Conservation (phyloP, 2,888 invertebrate genomes). For the Ophion costatus region DNA sequence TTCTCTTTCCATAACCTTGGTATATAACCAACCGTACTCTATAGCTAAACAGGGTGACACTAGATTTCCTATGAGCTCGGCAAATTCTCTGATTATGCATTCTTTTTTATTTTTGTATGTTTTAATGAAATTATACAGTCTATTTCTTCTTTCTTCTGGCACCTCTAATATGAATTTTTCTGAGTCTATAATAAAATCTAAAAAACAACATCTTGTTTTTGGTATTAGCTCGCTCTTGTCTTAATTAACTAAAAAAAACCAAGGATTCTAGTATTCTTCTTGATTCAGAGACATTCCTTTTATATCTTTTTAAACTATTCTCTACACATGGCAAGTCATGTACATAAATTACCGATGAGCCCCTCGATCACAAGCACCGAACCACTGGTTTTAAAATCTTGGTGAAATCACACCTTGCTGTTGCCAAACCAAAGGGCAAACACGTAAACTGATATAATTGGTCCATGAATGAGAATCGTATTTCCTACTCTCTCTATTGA, state of each 20-base stretch:
- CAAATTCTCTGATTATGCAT: constrained; percentile 50
- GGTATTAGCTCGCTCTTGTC: constrained; percentile 6
- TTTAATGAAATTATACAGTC: not conserved
- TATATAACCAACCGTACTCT: constrained; percentile 51
- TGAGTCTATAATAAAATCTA: constrained; percentile 39
- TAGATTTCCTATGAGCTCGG: constrained; percentile 54
- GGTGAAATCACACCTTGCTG: constrained; percentile 49
- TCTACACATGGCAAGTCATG: constrained; percentile 40
- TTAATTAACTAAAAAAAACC: constrained; percentile 42
- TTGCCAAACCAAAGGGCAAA: no score
- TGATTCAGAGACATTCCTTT: not conserved
- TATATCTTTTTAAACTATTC: not conserved
- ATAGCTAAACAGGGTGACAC: constrained; percentile 48
- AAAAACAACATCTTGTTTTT: constrained; percentile 2
- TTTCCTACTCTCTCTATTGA: constrained; percentile 38
- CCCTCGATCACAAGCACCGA: not conserved
- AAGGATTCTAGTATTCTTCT: constrained; percentile 22
- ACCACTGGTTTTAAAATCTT: not conserved
- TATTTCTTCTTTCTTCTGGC: constrained; percentile 9
- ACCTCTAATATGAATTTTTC: not conserved
- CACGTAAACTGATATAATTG: no score
- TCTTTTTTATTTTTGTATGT: constrained; percentile 6
- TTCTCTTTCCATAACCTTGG: constrained; percentile 58
- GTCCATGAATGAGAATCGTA: not conserved
- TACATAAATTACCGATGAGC: constrained; percentile 33